Evolutionary conservation across 2,797 vertebrate genomes (phyloP), one percentile per base, ranked within the genome.

Genomic region (Anas bahamensis): DNA sequence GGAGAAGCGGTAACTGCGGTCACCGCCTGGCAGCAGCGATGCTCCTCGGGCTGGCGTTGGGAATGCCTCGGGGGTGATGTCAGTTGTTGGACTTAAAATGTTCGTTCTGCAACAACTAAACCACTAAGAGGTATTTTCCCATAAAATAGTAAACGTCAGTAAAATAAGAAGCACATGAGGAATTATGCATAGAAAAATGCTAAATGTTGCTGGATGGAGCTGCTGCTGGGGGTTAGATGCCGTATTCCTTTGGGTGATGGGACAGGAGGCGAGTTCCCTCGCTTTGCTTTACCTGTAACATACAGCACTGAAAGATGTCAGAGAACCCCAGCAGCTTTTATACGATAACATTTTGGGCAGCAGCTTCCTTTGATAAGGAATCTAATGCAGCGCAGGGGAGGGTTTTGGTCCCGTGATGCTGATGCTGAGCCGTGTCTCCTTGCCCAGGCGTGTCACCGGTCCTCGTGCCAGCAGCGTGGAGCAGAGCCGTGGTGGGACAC

Each of bases 181-280:
- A 59, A 23, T 11, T 22, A 28, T 8, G 6, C 28, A 3, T 4
- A 28, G 64, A 24, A 56, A 17, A 7, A 12, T 2, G 11, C 26
- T 23, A n/a, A 24, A 6, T 13, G n/a, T 10, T 53, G 42, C 42
- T 60, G 68, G 16, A 7, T 46, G 50, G 57, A 52, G 63, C 48
- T 11, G 46, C 41, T 33, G 0, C 46, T 46, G 86, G 61, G 61
- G 63, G 23, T 37, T 5, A 1, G 46, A 12, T 59, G n/a, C 31
- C 6, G 1, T 15, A 3, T 63, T 37, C 76, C 33, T n/a, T 53
- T 0, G 1, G 55, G 4, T 59, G 48, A 3, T 4, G 3, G 52
- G 39, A 59, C 44, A 24, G 66, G 78, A 12, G 52, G 39, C 0
- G 28, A 55, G 33, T 50, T 63, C 52, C 29, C 19, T 52, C 7